Evolutionary conservation across 2,113 vertebrate genomes (phyloP).

Genomic region (Apodemus speciosus): DNA sequence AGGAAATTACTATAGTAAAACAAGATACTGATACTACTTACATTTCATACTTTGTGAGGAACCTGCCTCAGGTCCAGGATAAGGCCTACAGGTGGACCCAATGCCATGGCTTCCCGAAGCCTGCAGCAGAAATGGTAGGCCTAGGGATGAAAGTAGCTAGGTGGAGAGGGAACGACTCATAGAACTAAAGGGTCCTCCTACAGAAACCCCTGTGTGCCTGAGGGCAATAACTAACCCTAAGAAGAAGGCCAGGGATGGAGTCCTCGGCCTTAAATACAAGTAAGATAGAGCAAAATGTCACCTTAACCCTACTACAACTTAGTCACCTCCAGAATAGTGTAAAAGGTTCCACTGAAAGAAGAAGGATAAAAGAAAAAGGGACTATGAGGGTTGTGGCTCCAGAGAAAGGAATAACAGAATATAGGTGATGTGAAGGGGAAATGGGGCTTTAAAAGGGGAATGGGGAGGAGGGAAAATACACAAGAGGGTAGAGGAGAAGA

Average conservation of each 20-base stretch:
- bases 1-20: not conserved
- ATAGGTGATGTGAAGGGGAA: not conserved
- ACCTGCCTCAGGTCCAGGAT: not conserved
- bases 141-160: no score
- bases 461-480: not conserved
- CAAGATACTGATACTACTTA: not conserved
- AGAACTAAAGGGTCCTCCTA: not conserved
- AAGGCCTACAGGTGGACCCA: not conserved
- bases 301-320: not conserved
- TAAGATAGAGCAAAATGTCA: not conserved
- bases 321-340: not conserved
- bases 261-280: not conserved
- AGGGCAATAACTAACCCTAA: not conserved
- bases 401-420: not conserved
- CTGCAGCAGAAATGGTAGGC: not conserved
- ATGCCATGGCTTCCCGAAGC: not conserved
- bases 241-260: not conserved
- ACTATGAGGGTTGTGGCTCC: not conserved
- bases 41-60: not conserved
- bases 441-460: not conserved
- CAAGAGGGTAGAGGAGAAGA: not conserved
- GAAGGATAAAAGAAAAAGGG: not conserved
- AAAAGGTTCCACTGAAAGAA: not conserved
- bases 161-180: no score
- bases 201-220: rapidly evolving